Base-by-base conservation (phyloP, 2,888 invertebrate genomes). In the Netelia virgata region DNA sequence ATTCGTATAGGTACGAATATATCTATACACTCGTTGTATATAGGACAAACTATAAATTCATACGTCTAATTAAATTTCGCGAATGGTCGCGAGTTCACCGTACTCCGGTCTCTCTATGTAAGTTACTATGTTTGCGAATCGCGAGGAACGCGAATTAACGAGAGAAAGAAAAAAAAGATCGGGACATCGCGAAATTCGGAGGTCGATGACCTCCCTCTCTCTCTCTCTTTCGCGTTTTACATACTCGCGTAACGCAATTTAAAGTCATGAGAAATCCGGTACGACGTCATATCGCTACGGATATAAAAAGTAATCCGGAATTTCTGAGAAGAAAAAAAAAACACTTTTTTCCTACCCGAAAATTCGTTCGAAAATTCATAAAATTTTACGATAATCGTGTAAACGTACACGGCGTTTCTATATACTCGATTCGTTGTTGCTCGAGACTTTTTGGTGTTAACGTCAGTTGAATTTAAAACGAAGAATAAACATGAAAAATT, bases 21-120 rank as follows among this genome's bases (percentile, higher is more conserved):
- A 47, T 1, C 2, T 47, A 53, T 68, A 70, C 14, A 14, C 41
- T 11, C 41, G 36, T 55, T 47, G 0, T 14, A 18, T 55, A 53
- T 1, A 43, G 16, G 0, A 72, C 8, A 18, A 63, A 6, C 14
- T 28, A 11, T 9, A 50, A 9, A 20, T 73, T 43, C 23, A 43
- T 72, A 41, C 63, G 18, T 72, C 57, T 59, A 70, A 72, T 82
- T 59, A 72, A 70, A 76, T 70, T 82, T 28, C 57, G 63, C 64
- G 70, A 10, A 36, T 23, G 70, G 53, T 57, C 70, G 57, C 14
- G 8, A 18, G 75, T 23, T 76, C 82, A 76, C 16, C 66, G 72
- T 57, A 57, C 76, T 76, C 41, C 20, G n/a, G 20, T 70, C 43
- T 57, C 28, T 16, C 20, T 11, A n/a, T 11, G 6, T 41, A 10